Evolutionary conservation across 2,888 invertebrate species (phyloP).

Genomic region (Geotrupes spiniger): DNA sequence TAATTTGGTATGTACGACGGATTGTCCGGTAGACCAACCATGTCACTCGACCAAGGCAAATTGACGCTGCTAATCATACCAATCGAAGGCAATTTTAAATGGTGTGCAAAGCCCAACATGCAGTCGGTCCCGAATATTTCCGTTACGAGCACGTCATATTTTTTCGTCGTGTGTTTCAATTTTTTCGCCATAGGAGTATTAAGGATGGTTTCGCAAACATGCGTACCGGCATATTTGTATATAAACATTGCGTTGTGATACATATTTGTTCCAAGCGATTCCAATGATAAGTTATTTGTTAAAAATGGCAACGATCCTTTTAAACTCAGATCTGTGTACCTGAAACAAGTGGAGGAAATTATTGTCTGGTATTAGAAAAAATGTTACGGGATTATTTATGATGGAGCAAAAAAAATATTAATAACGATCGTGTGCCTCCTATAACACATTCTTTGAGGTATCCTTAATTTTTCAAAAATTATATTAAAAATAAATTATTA

Average conservation of each 20-base stretch:
- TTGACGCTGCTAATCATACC: conserved; percentile 55
- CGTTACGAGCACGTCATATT: conserved; percentile 60
- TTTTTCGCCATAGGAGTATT: conserved; percentile 30
- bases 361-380: background rate
- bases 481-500: too few species aligned
- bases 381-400: too few species aligned
- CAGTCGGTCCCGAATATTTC: conserved; percentile 63
- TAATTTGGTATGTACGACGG: conserved; percentile 58
- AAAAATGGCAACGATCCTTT: conserved; percentile 19
- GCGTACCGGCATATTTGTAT: conserved; percentile 21
- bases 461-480: too few species aligned
- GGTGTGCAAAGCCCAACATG: conserved; percentile 56
- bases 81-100: conserved; percentile 56
- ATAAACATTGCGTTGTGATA: conserved; percentile 12
- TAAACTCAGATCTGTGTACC: conserved; percentile 28
- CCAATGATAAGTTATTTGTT: conserved; percentile 23
- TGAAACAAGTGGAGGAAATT: conserved; percentile 16
- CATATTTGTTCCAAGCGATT: background rate
- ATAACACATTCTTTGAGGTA: too few species aligned
- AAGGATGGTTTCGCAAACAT: conserved; percentile 35
- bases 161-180: conserved; percentile 39
- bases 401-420: too few species aligned
- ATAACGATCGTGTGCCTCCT: too few species aligned
- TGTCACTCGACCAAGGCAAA: conserved; percentile 57
- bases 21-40: conserved; percentile 56